Evolutionary conservation across 1,140 invertebrate genomes (phyloP).

Genomic region (Diachasma alloeum): DNA sequence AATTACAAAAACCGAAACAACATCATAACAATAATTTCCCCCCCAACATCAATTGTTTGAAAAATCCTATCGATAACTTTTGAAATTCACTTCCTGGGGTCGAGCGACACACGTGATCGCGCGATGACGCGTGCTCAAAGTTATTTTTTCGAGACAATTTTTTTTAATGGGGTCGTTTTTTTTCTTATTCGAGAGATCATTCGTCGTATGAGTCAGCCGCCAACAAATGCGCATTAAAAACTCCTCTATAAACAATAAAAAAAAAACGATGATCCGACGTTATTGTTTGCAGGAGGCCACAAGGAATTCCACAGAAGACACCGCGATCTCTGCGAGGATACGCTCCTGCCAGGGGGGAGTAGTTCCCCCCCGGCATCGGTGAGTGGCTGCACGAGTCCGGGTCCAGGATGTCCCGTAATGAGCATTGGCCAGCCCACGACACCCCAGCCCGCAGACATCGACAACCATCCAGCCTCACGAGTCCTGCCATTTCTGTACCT

Average conservation of each 20-base stretch:
- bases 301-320: constrained; percentile 74
- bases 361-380: constrained; percentile 33
- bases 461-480: constrained; percentile 79
- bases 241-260: background rate
- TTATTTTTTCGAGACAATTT: no score
- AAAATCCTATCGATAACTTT: no score
- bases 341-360: constrained; percentile 59
- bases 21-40: no score
- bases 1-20: no score
- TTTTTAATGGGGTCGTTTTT: no score
- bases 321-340: constrained; percentile 72
- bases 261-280: background rate
- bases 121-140: no score
- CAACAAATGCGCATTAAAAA: no score
- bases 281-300: constrained; percentile 73
- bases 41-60: no score
- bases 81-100: no score
- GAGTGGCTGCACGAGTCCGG: constrained; percentile 47
- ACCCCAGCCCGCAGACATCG: constrained; percentile 69
- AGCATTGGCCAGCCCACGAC: constrained; percentile 46
- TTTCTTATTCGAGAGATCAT: no score
- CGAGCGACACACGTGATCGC: no score
- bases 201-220: no score
- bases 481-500: constrained; percentile 89
- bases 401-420: constrained; percentile 50